Evolutionary conservation across 1,140 invertebrate genomes (phyloP), one percentile per base, ranked within the genome.

Genomic region (Danaus plexippus): DNA sequence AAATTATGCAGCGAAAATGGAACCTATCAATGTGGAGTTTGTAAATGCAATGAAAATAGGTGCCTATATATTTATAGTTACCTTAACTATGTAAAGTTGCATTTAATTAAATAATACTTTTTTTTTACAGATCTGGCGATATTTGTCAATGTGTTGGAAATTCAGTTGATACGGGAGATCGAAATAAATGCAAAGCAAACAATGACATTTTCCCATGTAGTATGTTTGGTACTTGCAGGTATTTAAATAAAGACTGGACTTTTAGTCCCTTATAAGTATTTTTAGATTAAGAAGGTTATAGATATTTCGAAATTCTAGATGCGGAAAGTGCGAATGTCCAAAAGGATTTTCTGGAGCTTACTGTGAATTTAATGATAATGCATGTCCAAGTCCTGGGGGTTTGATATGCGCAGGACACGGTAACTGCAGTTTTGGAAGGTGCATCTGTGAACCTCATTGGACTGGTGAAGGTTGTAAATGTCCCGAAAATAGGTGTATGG

Each of bases 361-460:
- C 69, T 96, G 94, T 71, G 89, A 95, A 74, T 95, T 93, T 74
- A 91, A 95, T 73, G 68, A 79, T 71, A 94, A 91, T 67, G 90
- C 90, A 8, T 95, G 94, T 70, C 88, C 90, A 54, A 88, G 91
- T 22, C 85, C 88, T 63, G 86, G 90, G 51, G 89, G 81, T 4
- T 68, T 88, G 51, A 70, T 92, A 0, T 95, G 94, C 77, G 73
- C 87, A 42, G 72, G 66, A 0, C 56, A 72, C 12, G 92, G 92
- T 1, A 87, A 64, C 9, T 93, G 93, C 64, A 80, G 87, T 43
- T 93, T 91, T 75, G 92, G 92, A 15, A 82, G 66, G 22, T 95
- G 94, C 69, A 64, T 77, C 12, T 95, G 94, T 72, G 69, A 88
- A 9, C 67, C 82, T 0, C 86, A 85, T 11, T 92, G 90, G 90